Conservation (phyloP, 2,888 invertebrate genomes). For the Athrips mouffetella region DNA sequence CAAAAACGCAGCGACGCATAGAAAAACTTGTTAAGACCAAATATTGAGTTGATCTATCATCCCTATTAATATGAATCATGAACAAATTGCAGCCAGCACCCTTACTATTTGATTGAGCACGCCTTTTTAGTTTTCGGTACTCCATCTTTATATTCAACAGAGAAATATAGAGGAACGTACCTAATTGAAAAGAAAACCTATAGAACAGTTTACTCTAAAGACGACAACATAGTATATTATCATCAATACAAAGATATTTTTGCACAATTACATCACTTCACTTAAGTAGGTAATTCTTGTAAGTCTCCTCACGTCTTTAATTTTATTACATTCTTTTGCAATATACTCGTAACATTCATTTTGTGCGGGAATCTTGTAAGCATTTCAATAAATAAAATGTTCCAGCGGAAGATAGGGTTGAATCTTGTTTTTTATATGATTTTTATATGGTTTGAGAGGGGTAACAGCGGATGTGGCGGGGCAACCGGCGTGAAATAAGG, state of each 20-base stretch:
- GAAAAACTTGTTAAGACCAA: too few species aligned
- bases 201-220: too few species aligned
- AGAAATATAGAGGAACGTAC: too few species aligned
- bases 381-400: constrained; percentile 18
- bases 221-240: not conserved
- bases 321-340: constrained; percentile 3
- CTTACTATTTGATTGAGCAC: too few species aligned
- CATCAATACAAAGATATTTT: not conserved
- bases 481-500: constrained; percentile 51
- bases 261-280: not conserved
- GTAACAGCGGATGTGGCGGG: constrained; percentile 25
- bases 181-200: too few species aligned
- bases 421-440: constrained; percentile 25
- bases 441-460: constrained; percentile 26
- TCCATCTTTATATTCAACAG: too few species aligned
- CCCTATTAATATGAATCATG: too few species aligned
- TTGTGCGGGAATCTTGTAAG: constrained; percentile 1
- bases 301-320: not conserved
- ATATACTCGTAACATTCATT: not conserved
- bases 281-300: constrained; percentile 1
- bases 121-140: too few species aligned
- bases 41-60: too few species aligned
- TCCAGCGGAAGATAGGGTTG: constrained; percentile 6
- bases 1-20: too few species aligned
- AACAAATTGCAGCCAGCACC: too few species aligned